Conservation (phyloP, 2,888 invertebrate genomes). For the Sceliomorpha sp. region DNA sequence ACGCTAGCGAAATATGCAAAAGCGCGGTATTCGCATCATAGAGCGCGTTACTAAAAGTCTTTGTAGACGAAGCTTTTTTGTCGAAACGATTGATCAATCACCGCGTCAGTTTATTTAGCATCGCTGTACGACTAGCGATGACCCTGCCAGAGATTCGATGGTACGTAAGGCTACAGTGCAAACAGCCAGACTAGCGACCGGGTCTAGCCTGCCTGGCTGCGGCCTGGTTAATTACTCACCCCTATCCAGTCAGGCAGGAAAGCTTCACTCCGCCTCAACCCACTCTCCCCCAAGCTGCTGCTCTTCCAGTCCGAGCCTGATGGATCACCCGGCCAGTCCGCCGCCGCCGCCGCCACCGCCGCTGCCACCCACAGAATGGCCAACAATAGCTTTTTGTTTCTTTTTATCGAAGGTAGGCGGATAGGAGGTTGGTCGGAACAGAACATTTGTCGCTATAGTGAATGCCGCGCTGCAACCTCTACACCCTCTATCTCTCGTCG, state of each 20-base stretch:
- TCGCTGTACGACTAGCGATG: conserved; percentile 62
- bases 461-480: conserved; percentile 29
- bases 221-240: conserved; percentile 79
- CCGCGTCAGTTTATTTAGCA: conserved; percentile 53
- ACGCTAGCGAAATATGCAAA: too few species aligned
- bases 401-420: conserved; percentile 74
- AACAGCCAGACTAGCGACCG: conserved; percentile 62
- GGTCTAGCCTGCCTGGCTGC: conserved; percentile 62
- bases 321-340: conserved; percentile 76
- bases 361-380: conserved; percentile 79
- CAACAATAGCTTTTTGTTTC: conserved; percentile 78
- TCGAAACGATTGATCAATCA: conserved; percentile 51
- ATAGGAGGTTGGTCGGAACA: conserved; percentile 69
- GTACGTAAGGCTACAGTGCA: conserved; percentile 73
- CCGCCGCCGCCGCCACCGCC: too few species aligned
- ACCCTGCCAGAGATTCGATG: conserved; percentile 66
- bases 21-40: too few species aligned
- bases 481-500: conserved; percentile 40
- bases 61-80: conserved; percentile 41
- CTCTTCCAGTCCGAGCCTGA: conserved; percentile 75
- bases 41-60: conserved; percentile 7
- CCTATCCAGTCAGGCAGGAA: conserved; percentile 72
- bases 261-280: conserved; percentile 60
- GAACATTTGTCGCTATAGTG: conserved; percentile 72
- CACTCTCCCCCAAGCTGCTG: conserved; percentile 69